Percentiles rank a stretch among this genome's conserved stretches.
Evolutionary conservation across 2,797 vertebrate genomes (phyloP).

Genomic region (Muscicapa striata): DNA sequence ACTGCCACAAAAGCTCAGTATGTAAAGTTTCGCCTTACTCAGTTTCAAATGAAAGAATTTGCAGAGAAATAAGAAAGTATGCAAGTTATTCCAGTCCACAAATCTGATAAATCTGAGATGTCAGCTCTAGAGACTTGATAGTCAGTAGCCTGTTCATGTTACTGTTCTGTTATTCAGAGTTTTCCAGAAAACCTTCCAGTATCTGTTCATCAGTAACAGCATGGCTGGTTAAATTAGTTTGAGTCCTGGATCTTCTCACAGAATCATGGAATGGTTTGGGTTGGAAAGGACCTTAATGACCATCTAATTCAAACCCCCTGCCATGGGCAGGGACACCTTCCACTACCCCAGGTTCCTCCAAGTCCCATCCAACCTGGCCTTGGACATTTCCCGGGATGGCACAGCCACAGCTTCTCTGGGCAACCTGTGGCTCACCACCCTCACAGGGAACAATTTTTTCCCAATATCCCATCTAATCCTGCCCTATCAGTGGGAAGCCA

Average conservation of each 20-base stretch:
- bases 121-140: background rate
- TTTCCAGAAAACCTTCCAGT: background rate
- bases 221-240: background rate
- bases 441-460: background rate
- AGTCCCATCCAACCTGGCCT: background rate
- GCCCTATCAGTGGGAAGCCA: background rate
- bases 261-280: background rate
- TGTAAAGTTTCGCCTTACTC: background rate
- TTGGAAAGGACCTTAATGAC: background rate
- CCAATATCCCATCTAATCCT: background rate
- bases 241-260: background rate
- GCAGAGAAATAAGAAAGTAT: background rate
- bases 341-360: background rate
- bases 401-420: background rate
- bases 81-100: background rate
- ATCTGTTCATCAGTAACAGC: background rate
- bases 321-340: background rate
- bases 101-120: background rate
- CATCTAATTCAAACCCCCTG: background rate
- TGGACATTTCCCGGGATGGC: background rate
- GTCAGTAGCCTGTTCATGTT: background rate
- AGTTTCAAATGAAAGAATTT: background rate
- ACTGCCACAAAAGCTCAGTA: background rate
- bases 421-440: background rate
- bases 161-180: background rate